Conservation (phyloP, 2,113 vertebrate species). For the Proterorhinus semilunaris region DNA sequence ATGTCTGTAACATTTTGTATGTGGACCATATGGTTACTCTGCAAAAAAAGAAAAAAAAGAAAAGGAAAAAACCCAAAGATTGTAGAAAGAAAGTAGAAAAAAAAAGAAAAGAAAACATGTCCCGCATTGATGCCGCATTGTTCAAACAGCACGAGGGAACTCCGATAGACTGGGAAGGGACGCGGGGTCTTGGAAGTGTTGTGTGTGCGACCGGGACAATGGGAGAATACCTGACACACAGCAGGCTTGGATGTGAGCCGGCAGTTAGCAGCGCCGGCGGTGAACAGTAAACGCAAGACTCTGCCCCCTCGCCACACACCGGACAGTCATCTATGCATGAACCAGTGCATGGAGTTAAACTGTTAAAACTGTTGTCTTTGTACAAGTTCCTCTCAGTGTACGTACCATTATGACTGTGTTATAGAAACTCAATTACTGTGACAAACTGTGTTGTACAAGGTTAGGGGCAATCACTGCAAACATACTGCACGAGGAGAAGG, state of each 20-base stretch:
- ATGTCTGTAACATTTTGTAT: conserved; percentile 58
- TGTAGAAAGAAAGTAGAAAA: background rate
- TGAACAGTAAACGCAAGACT: conserved; percentile 26
- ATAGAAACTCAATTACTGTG: conserved; percentile 67
- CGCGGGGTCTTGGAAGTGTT: background rate
- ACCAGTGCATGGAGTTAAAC: conserved; percentile 74
- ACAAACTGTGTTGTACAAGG: conserved; percentile 42
- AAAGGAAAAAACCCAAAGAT: too few relatives aligned
- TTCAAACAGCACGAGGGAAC: conserved; percentile 29
- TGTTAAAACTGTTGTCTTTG: conserved; percentile 66
- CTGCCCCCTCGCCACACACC: conserved; percentile 23
- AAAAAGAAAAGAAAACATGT: conserved; percentile 13
- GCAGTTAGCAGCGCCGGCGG: conserved; percentile 19
- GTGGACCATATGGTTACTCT: conserved; percentile 40
- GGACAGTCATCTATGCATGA: conserved; percentile 75
- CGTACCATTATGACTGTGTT: conserved; percentile 64
- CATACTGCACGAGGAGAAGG: conserved; percentile 59
- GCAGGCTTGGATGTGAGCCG: conserved; percentile 8
- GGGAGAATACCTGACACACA: conserved; percentile 19
- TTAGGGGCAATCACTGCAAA: conserved; percentile 35
- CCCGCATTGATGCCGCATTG: conserved; percentile 26
- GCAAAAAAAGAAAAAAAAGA: too few relatives aligned
- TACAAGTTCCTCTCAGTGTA: conserved; percentile 66
- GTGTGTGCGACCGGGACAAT: conserved; percentile 24
- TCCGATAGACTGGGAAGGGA: conserved; percentile 23